phyloP scores from a whole-genome alignment of 2,888 invertebrate genomes.

The Lycia hirtaria region DNA sequence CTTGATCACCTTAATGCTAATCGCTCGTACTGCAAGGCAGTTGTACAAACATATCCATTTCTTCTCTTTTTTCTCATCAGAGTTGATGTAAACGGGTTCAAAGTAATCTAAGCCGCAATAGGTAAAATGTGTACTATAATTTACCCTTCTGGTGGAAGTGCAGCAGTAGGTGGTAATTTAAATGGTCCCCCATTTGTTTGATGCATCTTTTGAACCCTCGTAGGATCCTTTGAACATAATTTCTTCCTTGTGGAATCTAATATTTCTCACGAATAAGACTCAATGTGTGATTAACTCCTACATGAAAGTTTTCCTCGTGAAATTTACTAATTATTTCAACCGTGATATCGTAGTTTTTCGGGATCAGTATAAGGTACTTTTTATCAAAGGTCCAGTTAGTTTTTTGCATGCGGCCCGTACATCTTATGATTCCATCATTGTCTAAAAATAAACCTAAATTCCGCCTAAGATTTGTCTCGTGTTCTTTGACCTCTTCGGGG shows the following conservation, averaged over 20 bases:
- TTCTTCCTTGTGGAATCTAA: constrained; percentile 6
- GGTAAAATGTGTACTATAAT: not conserved
- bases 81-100: not conserved
- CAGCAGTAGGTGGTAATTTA: not conserved
- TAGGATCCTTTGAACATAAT: not conserved
- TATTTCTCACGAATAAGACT: not conserved
- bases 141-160: not conserved
- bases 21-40: constrained; percentile 30
- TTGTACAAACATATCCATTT: constrained; percentile 36
- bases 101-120: constrained; percentile 1
- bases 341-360: constrained; percentile 6
- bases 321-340: not conserved
- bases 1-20: constrained; percentile 27
- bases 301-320: constrained; percentile 10
- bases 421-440: not conserved
- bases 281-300: constrained; percentile 8
- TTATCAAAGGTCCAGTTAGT: constrained; percentile 7
- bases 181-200: not conserved
- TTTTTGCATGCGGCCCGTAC: constrained; percentile 2
- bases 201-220: not conserved
- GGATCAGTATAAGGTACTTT: constrained; percentile 5
- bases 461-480: constrained; percentile 1
- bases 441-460: constrained; percentile 4
- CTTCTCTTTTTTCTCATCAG: constrained; percentile 4
- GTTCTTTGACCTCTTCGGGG: not conserved